Base-by-base conservation (phyloP, 1,140 invertebrate species). In the Neocloeon triangulifer region DNA sequence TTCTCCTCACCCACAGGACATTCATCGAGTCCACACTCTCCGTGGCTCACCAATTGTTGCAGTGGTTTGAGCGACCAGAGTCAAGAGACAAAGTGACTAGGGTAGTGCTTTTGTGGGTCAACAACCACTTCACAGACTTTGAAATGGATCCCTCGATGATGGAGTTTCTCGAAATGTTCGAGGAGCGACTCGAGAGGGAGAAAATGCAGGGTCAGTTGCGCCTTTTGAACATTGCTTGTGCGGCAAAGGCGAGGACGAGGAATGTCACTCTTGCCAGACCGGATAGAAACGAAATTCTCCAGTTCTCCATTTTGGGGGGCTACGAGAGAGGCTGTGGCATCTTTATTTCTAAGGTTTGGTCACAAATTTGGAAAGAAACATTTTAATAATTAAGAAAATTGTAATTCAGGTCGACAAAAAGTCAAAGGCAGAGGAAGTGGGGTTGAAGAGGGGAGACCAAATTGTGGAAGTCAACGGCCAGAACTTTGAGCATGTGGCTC, bases 71-170 rank as follows among this genome's bases (percentile, higher is more conserved):
- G 23, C 79, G 91, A 49, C 53, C 69, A 3, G 59, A 65, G 30
- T 66, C 81, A 4, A 58, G 86, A 30, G 86, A 95, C 50, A 62
- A 85, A 48, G 88, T 97, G 1, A 92, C 91, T 0, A 59, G 91
- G 34, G 88, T 98, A 0, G 80, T 98, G 1, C 57, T 97, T 2
- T 58, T 96, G 1, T 99, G 94, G 94, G 91, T 97, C 0, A 97
- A 96, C 51, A 97, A 96, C 54, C 92, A 98, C 58, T 98, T 97
- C 48, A 95, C 89, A 16, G 94, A 98, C 51, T 99, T 98, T 58
- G 94, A 99, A 57, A 89, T 74, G 5, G 80, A 92, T 58, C 73
- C 82, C 18, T 69, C 72, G 20, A 92, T 98, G 86, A 92, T 92
- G 70, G 84, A 89, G 40, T 92, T 95, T 49, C 55, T 98, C 26